phyloP scores from a whole-genome alignment of 2,888 invertebrate genomes.

The Ischnus inquisitorius region DNA sequence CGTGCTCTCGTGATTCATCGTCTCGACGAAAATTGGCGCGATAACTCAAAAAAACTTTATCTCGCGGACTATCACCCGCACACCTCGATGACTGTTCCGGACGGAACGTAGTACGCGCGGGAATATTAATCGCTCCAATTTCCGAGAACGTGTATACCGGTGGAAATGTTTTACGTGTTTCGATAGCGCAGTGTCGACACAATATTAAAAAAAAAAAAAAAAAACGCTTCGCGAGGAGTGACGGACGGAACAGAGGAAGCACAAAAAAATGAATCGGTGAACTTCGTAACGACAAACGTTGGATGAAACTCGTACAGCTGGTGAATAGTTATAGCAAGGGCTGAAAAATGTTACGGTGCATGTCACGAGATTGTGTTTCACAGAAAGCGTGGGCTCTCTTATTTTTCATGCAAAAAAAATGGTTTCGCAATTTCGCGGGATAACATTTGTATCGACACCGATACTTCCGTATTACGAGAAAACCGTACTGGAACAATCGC shows the following conservation, averaged over 20 bases:
- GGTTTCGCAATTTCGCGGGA: too few species aligned
- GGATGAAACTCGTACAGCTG: conserved; percentile 9
- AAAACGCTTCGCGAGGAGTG: conserved; percentile 20
- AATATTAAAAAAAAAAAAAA: conserved; percentile 18
- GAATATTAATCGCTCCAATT: conserved; percentile 33
- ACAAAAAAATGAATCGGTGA: conserved; percentile 39
- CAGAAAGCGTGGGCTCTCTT: conserved; percentile 16
- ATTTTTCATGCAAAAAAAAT: not conserved
- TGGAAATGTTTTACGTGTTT: conserved; percentile 43
- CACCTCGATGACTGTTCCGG: not conserved
- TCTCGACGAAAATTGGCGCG: not conserved
- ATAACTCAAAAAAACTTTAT: conserved; percentile 41
- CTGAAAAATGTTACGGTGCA: not conserved
- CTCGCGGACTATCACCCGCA: not conserved
- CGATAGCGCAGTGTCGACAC: conserved; percentile 13
- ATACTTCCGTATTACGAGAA: not conserved
- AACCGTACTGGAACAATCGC: not conserved
- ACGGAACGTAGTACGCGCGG: not conserved
- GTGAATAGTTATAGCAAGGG: conserved; percentile 34
- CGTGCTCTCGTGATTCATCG: conserved; percentile 31
- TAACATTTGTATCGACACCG: too few species aligned
- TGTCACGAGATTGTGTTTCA: conserved; percentile 2
- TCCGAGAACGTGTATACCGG: conserved; percentile 28
- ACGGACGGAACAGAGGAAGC: conserved; percentile 2
- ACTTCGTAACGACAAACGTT: conserved; percentile 26